These are phyloP conservation scores for Pelodytes ibericus DNA, from an alignment of 2,797 vertebrate species.

Conservation along the genomic window DNA sequence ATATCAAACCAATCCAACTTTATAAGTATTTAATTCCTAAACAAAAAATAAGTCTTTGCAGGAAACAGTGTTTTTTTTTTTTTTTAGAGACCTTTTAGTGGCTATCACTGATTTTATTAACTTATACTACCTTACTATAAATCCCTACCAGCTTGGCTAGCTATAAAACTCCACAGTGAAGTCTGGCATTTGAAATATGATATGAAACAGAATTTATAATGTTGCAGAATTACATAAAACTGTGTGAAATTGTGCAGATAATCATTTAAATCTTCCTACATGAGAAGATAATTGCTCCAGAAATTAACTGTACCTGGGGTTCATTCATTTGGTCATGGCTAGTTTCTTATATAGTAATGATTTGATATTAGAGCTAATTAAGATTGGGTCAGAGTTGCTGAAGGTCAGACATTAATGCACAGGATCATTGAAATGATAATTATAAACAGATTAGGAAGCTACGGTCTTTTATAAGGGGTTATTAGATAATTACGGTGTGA, in stretches of 20 bases:
- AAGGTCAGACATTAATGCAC: slow-evolving; percentile 97
- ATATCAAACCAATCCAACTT: not conserved
- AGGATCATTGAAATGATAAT: slow-evolving; percentile 99
- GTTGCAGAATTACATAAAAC: slow-evolving; percentile 87
- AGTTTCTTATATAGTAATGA: slow-evolving; percentile 96
- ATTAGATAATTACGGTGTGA: slow-evolving; percentile 93
- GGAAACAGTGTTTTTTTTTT: not conserved
- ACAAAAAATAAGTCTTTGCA: too few relatives aligned
- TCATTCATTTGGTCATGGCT: slow-evolving; percentile 99
- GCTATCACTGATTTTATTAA: slow-evolving; percentile 41
- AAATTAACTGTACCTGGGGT: slow-evolving; percentile 99
- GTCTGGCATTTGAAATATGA: slow-evolving; percentile 81
- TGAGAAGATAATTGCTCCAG: slow-evolving; percentile 99
- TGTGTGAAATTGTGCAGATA: slow-evolving; percentile 99
- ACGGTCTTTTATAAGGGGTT: slow-evolving; percentile 93
- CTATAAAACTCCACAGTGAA: slow-evolving; percentile 66
- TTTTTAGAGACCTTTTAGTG: slow-evolving; percentile 18
- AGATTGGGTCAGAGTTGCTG: slow-evolving; percentile 98
- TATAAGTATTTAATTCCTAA: not conserved
- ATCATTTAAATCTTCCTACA: slow-evolving; percentile 99
- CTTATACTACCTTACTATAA: slow-evolving; percentile 52
- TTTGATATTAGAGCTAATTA: slow-evolving; percentile 99
- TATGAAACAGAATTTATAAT: slow-evolving; percentile 86
- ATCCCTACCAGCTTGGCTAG: slow-evolving; percentile 60
- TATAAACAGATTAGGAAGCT: slow-evolving; percentile 99